A percentile compares a stretch with the other conserved stretches of the same genome.
Conservation (phyloP, 2,113 vertebrate genomes). For the Saccopteryx bilineata region DNA sequence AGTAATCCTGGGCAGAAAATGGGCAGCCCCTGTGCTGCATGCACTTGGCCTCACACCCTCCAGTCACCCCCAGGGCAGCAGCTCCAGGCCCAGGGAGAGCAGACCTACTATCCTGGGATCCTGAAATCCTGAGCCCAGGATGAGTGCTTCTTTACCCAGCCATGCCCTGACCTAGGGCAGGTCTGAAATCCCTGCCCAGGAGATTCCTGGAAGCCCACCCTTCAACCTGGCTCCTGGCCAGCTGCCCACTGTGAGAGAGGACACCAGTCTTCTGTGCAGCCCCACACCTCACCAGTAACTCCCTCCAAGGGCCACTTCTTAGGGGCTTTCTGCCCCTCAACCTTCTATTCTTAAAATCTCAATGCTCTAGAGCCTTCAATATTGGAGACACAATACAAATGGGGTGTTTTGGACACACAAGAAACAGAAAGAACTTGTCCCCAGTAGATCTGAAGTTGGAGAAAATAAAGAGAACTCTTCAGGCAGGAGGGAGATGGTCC, state of each 20-base stretch:
- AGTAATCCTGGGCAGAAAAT: conserved; percentile 66
- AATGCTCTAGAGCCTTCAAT: background rate
- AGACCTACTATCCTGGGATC: fast-evolving
- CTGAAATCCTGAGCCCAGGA: fast-evolving
- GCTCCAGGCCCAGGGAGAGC: background rate
- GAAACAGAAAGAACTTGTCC: background rate
- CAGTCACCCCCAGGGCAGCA: too few species aligned
- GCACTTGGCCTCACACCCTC: fast-evolving
- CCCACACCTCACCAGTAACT: background rate
- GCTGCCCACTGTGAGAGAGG: fast-evolving
- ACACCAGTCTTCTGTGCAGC: background rate
- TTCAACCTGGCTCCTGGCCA: background rate
- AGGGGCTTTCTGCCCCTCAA: background rate
- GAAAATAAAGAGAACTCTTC: background rate
- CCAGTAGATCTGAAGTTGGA: background rate
- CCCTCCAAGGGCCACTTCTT: background rate
- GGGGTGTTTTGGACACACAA: background rate
- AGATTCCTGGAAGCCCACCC: background rate
- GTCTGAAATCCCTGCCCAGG: fast-evolving
- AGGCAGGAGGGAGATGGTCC: background rate
- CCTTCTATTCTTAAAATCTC: background rate
- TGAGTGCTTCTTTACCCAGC: background rate
- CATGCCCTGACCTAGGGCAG: background rate
- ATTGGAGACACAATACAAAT: background rate
- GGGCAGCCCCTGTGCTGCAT: fast-evolving